phyloP scores from a whole-genome alignment of 2,888 invertebrate genomes.

The Biston betularia region DNA sequence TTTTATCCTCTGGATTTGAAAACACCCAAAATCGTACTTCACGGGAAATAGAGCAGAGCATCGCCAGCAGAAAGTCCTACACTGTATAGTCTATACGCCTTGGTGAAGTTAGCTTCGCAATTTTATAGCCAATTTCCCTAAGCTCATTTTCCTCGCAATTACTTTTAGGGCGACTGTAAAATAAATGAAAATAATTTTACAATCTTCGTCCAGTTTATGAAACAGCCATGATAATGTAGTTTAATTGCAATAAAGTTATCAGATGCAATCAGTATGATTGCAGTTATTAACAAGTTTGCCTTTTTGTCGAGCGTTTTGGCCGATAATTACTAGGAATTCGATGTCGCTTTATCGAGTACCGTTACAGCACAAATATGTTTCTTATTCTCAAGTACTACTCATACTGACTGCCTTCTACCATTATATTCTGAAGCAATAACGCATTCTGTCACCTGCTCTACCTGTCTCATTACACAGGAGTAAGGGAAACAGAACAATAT shows the following conservation, averaged over 20 bases:
- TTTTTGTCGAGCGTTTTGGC: conserved; percentile 20
- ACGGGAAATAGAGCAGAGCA: no score
- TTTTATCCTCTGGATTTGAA: no score
- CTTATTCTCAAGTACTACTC: conserved; percentile 10
- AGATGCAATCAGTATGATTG: conserved; percentile 13
- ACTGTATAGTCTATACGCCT: no score
- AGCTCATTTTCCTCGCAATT: not conserved
- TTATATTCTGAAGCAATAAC: not conserved
- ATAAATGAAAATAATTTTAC: not conserved
- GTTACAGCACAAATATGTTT: conserved; percentile 42
- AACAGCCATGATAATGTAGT: not conserved
- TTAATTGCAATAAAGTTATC: conserved; percentile 10
- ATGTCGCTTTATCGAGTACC: conserved; percentile 42
- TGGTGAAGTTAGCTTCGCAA: not conserved
- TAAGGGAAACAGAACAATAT: conserved; percentile 1
- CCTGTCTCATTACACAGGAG: not conserved
- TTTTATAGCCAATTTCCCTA: not conserved
- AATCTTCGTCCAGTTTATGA: not conserved
- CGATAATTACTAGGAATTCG: conserved; percentile 29
- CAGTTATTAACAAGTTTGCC: conserved; percentile 22
- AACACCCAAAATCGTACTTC: no score
- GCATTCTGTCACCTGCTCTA: not conserved
- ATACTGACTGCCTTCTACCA: not conserved
- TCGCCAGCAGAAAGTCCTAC: no score
- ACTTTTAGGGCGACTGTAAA: not conserved